Conservation (phyloP, 2,888 invertebrate genomes). For the Lampropteryx suffumata region DNA sequence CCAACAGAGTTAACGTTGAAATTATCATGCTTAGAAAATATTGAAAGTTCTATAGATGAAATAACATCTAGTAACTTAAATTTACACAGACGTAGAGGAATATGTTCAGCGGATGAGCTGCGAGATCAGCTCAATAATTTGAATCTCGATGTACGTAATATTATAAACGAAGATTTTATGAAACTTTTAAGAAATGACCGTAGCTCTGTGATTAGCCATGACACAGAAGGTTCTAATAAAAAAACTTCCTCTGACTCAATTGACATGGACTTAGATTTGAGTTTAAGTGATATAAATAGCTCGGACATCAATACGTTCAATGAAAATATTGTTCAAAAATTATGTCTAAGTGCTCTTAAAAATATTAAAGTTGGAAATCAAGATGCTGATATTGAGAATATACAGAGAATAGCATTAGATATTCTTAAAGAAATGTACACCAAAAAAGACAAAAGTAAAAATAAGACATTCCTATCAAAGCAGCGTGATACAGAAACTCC, state of each 20-base stretch:
- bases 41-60: conserved; percentile 75
- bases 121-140: conserved; percentile 66
- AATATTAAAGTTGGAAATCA: conserved; percentile 81
- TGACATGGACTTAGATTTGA: conserved; percentile 79
- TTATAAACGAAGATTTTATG: conserved; percentile 60
- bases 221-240: conserved; percentile 74
- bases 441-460: conserved; percentile 74
- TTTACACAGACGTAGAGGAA: conserved; percentile 80
- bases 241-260: conserved; percentile 80
- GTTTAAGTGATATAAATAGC: conserved; percentile 81
- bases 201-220: conserved; percentile 72
- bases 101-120: conserved; percentile 81
- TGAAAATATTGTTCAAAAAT: conserved; percentile 80
- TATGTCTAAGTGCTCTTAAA: conserved; percentile 78
- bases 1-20: conserved; percentile 76
- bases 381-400: conserved; percentile 80
- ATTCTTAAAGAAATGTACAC: conserved; percentile 80
- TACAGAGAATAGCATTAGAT: conserved; percentile 79
- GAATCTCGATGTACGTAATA: conserved; percentile 60
- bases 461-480: conserved; percentile 62
- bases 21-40: conserved; percentile 64
- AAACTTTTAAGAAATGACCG: conserved; percentile 68
- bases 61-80: conserved; percentile 70
- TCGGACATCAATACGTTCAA: conserved; percentile 80
- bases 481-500: conserved; percentile 78